Percentiles rank a stretch among this genome's conserved stretches.
These are phyloP conservation scores for Holotrichia oblita DNA, from an alignment of 1,140 invertebrate genomes.

Conservation along the genomic window DNA sequence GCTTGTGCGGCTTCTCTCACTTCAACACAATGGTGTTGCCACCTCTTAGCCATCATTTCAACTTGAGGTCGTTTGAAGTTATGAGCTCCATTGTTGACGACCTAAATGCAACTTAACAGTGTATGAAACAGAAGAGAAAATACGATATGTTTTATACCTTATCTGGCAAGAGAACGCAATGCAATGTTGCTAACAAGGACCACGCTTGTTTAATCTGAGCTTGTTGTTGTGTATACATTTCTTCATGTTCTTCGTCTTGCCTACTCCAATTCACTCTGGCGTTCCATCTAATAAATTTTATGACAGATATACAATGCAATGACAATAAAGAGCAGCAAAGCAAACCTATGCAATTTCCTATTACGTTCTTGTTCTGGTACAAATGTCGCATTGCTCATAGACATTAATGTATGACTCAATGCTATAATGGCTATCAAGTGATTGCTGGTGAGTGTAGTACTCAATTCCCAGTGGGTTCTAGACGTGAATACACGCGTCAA, in stretches of 20 bases:
- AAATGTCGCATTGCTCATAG: conserved; percentile 96
- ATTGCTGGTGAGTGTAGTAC: conserved; percentile 93
- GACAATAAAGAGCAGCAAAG: conserved; percentile 10
- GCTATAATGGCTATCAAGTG: conserved; percentile 95
- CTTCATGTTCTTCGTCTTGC: conserved; percentile 81
- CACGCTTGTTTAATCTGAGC: conserved; percentile 96
- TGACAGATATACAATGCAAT: conserved; percentile 15
- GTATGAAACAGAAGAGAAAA: neutral
- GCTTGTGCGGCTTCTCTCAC: conserved; percentile 97
- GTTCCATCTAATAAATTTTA: conserved; percentile 53
- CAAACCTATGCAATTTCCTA: conserved; percentile 75
- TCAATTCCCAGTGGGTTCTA: conserved; percentile 94
- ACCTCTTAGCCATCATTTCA: conserved; percentile 95
- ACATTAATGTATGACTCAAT: conserved; percentile 96
- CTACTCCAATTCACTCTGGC: conserved; percentile 70
- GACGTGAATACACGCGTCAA: conserved; percentile 84
- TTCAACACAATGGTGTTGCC: conserved; percentile 99
- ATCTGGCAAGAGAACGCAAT: conserved; percentile 95
- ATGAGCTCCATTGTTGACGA: conserved; percentile 69
- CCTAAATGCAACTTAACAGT: conserved; percentile 46
- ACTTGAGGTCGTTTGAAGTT: conserved; percentile 93
- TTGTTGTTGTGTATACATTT: conserved; percentile 84
- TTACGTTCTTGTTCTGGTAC: conserved; percentile 84
- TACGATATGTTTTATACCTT: conserved; percentile 68
- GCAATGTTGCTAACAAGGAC: conserved; percentile 93